A percentile compares a stretch with the other conserved stretches of the same genome.
Conservation (phyloP, 2,113 vertebrate species). For the Bambusicola thoracicus region DNA sequence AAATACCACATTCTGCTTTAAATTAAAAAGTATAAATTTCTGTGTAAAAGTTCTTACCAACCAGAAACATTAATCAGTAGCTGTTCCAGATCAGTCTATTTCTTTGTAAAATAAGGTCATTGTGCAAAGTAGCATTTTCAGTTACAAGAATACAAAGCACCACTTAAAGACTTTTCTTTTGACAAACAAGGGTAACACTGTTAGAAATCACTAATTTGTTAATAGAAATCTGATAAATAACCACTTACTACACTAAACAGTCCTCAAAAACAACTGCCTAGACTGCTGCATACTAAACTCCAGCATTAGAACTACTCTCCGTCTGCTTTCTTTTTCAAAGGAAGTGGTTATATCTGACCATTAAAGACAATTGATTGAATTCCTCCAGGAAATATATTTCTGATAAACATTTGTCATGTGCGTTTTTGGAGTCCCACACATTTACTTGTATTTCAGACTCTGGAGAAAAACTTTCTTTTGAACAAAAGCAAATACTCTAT, state of each 20-base stretch:
- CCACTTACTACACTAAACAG: neutral
- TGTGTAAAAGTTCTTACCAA: neutral
- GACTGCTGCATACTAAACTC: neutral
- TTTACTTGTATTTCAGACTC: neutral
- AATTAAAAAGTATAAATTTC: neutral
- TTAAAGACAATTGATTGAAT: neutral
- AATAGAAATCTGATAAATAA: neutral
- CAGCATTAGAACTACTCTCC: neutral
- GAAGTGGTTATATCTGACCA: neutral
- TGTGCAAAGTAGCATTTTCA: slow-evolving; percentile 1
- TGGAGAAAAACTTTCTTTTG: neutral
- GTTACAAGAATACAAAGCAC: neutral
- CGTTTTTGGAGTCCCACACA: neutral
- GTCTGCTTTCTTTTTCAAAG: neutral
- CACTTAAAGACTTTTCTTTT: neutral
- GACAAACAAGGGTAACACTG: neutral
- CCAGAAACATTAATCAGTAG: neutral
- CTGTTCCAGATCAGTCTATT: neutral
- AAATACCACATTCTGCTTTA: neutral
- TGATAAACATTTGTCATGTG: neutral
- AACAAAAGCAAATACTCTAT: neutral
- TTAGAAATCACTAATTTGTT: neutral
- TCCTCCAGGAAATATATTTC: neutral
- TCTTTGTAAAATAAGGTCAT: slow-evolving; percentile 27
- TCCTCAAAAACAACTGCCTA: neutral